Percentiles rank a stretch among this genome's conserved stretches.
Conservation (phyloP, 2,888 invertebrate species). For the Mamestra brassicae region DNA sequence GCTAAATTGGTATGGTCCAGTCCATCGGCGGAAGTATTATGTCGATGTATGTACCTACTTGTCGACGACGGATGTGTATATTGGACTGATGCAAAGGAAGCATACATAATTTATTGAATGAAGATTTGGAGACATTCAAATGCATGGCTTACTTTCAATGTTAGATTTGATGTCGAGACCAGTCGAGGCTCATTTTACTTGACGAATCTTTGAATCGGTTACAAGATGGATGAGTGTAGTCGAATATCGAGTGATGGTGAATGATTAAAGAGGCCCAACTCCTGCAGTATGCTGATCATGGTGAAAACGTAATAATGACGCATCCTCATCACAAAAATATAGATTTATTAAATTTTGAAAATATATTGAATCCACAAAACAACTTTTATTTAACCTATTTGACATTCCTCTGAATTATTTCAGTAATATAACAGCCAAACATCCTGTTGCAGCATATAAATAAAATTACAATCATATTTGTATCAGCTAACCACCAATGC, state of each 20-base stretch:
- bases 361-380: not conserved
- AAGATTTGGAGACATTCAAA: slow-evolving; percentile 48
- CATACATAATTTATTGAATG: slow-evolving; percentile 57
- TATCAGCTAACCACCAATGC: slow-evolving; percentile 32
- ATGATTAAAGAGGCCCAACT: not conserved
- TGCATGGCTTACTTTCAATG: slow-evolving; percentile 14
- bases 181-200: not conserved
- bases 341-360: not conserved
- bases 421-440: slow-evolving; percentile 7
- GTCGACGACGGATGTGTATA: slow-evolving; percentile 54
- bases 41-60: slow-evolving; percentile 39
- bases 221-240: not conserved
- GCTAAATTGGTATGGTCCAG: slow-evolving; percentile 57
- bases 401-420: not conserved
- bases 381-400: slow-evolving; percentile 1
- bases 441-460: slow-evolving; percentile 52
- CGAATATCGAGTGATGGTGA: not conserved
- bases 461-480: slow-evolving; percentile 36
- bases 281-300: not conserved
- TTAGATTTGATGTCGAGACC: slow-evolving; percentile 10
- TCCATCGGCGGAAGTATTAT: slow-evolving; percentile 57
- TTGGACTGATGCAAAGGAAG: slow-evolving; percentile 52
- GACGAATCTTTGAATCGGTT: not conserved
- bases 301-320: not conserved
- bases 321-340: not conserved